These are phyloP conservation scores for Ichneumoninae sp. DNA, from an alignment of 2,888 invertebrate genomes.

Conservation along the genomic window DNA sequence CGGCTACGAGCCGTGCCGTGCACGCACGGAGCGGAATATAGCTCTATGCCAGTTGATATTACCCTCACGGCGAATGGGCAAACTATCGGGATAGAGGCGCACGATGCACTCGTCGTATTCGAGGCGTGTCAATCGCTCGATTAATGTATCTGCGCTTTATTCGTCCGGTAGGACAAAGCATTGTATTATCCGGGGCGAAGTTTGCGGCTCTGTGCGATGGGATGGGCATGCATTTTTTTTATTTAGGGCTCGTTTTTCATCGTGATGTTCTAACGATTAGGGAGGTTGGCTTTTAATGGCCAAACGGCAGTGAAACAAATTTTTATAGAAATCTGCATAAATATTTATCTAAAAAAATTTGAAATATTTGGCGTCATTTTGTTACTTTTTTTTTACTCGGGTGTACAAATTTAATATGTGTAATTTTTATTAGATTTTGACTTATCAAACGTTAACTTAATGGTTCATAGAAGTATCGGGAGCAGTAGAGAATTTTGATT, in stretches of 20 bases:
- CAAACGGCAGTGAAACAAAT: no score
- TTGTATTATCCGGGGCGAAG: background rate
- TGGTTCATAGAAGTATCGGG: no score
- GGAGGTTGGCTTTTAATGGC: no score
- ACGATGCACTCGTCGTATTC: background rate
- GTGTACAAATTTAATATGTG: no score
- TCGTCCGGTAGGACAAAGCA: background rate
- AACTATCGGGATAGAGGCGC: background rate
- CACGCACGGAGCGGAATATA: background rate
- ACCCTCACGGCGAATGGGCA: background rate
- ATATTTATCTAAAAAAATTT: no score
- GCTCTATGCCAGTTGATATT: background rate
- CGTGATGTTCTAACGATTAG: no score
- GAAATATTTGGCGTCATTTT: no score
- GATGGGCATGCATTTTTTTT: background rate
- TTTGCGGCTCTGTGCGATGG: background rate
- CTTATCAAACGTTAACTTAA: no score
- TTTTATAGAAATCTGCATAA: no score
- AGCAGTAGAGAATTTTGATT: no score
- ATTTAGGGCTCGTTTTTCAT: background rate
- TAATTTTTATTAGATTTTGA: no score
- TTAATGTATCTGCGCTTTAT: background rate
- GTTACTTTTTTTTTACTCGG: no score
- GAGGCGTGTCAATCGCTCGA: slow-evolving; percentile 36
- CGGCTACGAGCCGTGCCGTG: background rate